A percentile compares a stretch with the other conserved stretches of the same genome.
Evolutionary conservation across 37 sponge, comb jelly and placozoan species (phyloP).

Genomic region (Chondrilla cf. caribensis): DNA sequence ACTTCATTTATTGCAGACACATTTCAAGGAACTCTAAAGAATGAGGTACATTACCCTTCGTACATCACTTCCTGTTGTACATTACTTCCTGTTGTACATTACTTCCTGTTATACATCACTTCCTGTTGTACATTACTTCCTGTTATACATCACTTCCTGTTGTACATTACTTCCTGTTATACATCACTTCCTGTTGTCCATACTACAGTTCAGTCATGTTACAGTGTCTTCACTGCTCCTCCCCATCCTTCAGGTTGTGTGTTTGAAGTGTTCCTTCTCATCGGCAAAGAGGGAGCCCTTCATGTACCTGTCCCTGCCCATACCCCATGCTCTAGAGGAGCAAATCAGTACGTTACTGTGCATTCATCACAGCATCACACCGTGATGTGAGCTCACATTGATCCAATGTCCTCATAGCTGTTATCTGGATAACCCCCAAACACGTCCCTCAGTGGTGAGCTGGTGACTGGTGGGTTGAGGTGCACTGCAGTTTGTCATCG

Average conservation of each 20-base stretch:
- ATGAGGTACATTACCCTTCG: conserved; percentile 50
- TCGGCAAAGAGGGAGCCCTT: conserved; percentile 71
- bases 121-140: no score
- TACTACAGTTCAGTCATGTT: no score
- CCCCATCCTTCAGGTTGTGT: conserved; percentile 46
- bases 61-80: no score
- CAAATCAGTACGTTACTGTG: conserved; percentile 61
- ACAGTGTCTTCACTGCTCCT: not conserved
- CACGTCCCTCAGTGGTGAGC: not conserved
- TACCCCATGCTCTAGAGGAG: conserved; percentile 60
- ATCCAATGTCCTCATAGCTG: no score
- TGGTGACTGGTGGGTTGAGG: conserved; percentile 2
- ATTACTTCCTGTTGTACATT: no score
- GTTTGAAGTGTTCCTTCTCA: conserved; percentile 39
- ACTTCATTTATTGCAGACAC: conserved; percentile 39
- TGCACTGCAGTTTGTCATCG: not conserved
- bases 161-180: no score
- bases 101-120: no score
- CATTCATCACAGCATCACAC: not conserved
- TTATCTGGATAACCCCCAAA: not conserved
- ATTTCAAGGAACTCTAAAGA: conserved; percentile 63
- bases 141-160: no score
- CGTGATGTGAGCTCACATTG: not conserved
- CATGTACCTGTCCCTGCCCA: conserved; percentile 72
- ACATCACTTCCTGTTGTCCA: no score